A percentile compares a stretch with the other conserved stretches of the same genome.
phyloP scores from a whole-genome alignment of 2,888 invertebrate species.

The Chorisops tibialis region DNA sequence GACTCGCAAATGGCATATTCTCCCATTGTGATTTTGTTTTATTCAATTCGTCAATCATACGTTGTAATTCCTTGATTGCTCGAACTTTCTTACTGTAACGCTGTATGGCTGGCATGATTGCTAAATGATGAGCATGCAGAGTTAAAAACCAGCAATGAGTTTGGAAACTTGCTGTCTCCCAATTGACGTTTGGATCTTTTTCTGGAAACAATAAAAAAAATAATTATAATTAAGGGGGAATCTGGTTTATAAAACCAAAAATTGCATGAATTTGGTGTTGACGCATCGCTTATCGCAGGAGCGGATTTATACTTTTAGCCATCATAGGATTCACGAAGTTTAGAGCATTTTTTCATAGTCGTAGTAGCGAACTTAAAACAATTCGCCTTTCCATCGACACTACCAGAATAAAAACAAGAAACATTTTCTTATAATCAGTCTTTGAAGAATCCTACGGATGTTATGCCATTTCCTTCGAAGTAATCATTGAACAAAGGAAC shows the following conservation, averaged over 20 bases:
- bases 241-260: too few relatives aligned
- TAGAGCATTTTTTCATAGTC: too few relatives aligned
- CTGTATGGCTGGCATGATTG: slow-evolving; percentile 83
- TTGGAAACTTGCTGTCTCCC: slow-evolving; percentile 84
- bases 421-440: too few relatives aligned
- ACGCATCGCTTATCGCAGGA: neutral
- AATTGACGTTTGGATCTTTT: slow-evolving; percentile 57
- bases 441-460: too few relatives aligned
- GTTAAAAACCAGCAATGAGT: slow-evolving; percentile 98
- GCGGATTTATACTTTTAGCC: neutral
- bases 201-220: slow-evolving; percentile 44
- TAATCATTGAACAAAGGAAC: too few relatives aligned
- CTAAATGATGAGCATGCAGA: slow-evolving; percentile 88
- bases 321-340: neutral
- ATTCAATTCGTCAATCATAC: slow-evolving; percentile 79
- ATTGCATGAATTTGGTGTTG: too few relatives aligned
- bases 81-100: slow-evolving; percentile 74
- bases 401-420: too few relatives aligned
- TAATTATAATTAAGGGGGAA: neutral
- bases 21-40: slow-evolving; percentile 81
- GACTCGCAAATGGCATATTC: slow-evolving; percentile 67
- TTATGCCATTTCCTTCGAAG: too few relatives aligned
- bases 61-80: slow-evolving; percentile 72
- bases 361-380: too few relatives aligned
- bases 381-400: too few relatives aligned